These are phyloP conservation scores for Garra rufa DNA, from an alignment of 2,113 vertebrate species.

Conservation along the genomic window DNA sequence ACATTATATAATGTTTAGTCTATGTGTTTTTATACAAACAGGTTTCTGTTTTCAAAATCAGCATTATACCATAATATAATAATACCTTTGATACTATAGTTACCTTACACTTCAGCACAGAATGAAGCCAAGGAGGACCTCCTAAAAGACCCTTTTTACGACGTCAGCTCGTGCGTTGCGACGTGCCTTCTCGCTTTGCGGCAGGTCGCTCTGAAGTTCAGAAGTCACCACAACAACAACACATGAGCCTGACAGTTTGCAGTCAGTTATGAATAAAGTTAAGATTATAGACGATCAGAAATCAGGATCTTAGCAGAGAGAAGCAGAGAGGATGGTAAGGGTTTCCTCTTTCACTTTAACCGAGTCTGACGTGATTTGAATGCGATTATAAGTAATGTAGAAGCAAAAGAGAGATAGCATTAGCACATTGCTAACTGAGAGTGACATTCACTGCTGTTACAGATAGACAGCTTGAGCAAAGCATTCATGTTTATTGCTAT, in stretches of 20 bases:
- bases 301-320: background rate
- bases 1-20: background rate
- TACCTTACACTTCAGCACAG: background rate
- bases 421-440: constrained; percentile 14
- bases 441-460: background rate
- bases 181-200: constrained; percentile 63
- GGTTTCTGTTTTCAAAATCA: background rate
- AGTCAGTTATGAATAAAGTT: background rate
- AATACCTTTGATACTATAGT: too few relatives aligned
- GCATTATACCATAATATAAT: too few relatives aligned
- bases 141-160: constrained; percentile 11
- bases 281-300: background rate
- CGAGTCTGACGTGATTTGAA: background rate
- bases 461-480: background rate
- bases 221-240: constrained; percentile 40
- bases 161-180: constrained; percentile 30
- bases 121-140: background rate
- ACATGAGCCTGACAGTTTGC: constrained; percentile 63
- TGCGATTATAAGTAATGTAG: background rate
- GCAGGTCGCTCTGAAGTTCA: constrained; percentile 51
- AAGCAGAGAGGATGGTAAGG: constrained; percentile 25
- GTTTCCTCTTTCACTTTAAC: background rate
- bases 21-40: background rate
- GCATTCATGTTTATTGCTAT: background rate
- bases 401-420: background rate